Percentiles rank a stretch among this genome's conserved stretches.
phyloP scores from a whole-genome alignment of 2,888 invertebrate species.

The Drosophila siamana region DNA sequence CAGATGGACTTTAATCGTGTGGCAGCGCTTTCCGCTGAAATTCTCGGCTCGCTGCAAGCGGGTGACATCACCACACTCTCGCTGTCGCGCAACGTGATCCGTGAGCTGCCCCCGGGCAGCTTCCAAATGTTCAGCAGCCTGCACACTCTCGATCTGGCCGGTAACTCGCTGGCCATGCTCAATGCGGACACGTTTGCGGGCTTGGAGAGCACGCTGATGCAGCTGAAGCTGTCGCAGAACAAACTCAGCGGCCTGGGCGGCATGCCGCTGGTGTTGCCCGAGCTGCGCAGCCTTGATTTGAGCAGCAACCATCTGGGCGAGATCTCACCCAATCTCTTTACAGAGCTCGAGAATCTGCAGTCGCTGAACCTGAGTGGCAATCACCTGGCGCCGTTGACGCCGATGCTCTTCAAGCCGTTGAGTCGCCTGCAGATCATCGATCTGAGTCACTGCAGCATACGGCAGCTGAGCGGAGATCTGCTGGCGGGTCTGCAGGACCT shows the following conservation, averaged over 20 bases:
- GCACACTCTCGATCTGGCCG: constrained; percentile 90
- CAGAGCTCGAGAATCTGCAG: constrained; percentile 88
- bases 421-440: constrained; percentile 90
- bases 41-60: constrained; percentile 89
- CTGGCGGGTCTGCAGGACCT: constrained; percentile 89
- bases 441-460: constrained; percentile 90
- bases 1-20: constrained; percentile 95
- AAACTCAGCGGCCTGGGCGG: constrained; percentile 89
- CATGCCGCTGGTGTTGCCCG: constrained; percentile 88
- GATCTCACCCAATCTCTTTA: constrained; percentile 89
- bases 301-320: constrained; percentile 92
- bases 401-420: constrained; percentile 90
- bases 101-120: constrained; percentile 92
- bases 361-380: constrained; percentile 92
- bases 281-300: constrained; percentile 90
- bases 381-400: constrained; percentile 88
- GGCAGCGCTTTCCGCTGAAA: constrained; percentile 92
- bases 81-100: constrained; percentile 93
- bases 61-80: constrained; percentile 90
- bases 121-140: constrained; percentile 92
- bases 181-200: constrained; percentile 91
- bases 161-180: constrained; percentile 91
- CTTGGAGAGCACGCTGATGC: constrained; percentile 90
- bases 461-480: constrained; percentile 90
- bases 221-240: constrained; percentile 91